Percentiles rank a stretch among this genome's conserved stretches.
phyloP scores from a whole-genome alignment of 1,140 invertebrate genomes.

The Diploscapter pachys region DNA sequence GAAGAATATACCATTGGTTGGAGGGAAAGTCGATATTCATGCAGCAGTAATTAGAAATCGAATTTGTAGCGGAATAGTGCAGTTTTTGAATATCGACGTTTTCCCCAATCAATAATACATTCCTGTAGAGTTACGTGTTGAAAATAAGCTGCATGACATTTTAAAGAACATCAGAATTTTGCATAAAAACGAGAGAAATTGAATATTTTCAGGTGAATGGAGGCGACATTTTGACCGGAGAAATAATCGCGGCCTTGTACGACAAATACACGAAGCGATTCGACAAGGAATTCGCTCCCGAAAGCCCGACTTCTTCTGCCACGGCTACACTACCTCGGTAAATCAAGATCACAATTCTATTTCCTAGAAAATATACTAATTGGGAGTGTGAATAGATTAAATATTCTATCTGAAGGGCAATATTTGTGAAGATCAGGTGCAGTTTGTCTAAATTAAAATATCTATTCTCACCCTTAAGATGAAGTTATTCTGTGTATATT shows the following conservation, averaged over 20 bases:
- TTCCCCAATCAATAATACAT: background rate
- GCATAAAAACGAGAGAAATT: background rate
- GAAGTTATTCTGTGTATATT: too few relatives aligned
- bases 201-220: constrained; percentile 52
- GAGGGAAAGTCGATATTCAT: too few relatives aligned
- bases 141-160: background rate
- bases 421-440: too few relatives aligned
- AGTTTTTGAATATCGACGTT: background rate
- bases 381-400: too few relatives aligned
- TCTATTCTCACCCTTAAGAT: too few relatives aligned
- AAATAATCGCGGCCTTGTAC: constrained; percentile 45
- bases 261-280: constrained; percentile 24
- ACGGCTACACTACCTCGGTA: too few relatives aligned
- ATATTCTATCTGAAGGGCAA: too few relatives aligned
- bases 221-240: constrained; percentile 50
- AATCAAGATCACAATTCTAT: too few relatives aligned
- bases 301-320: too few relatives aligned
- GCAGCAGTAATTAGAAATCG: background rate
- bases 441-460: too few relatives aligned
- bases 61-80: constrained; percentile 3
- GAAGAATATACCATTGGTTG: background rate
- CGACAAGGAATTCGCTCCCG: background rate
- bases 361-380: too few relatives aligned
- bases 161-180: background rate
- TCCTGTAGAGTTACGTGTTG: background rate